These are phyloP conservation scores for Junonia oenone DNA, from an alignment of 2,888 invertebrate genomes.

Conservation along the genomic window DNA sequence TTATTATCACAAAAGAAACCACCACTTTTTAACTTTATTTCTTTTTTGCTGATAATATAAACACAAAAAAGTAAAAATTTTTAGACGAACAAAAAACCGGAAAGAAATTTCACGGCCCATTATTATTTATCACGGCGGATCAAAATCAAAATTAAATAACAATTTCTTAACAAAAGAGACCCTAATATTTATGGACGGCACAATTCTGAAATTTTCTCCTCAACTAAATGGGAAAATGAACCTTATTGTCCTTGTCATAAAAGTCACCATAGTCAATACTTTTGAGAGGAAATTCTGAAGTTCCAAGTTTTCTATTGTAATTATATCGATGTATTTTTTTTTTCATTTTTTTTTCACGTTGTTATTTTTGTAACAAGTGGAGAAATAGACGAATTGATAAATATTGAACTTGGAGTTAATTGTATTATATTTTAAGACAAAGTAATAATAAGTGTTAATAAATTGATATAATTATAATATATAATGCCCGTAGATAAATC, in stretches of 20 bases:
- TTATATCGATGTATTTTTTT: not conserved
- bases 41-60: not conserved
- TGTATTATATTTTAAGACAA: no score
- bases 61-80: not conserved
- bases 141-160: slow-evolving; percentile 14
- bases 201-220: not conserved
- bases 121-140: slow-evolving; percentile 1
- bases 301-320: not conserved
- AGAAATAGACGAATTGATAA: no score
- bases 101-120: slow-evolving; percentile 3
- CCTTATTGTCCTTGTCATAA: not conserved
- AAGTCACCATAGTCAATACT: not conserved
- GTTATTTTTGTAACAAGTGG: no score
- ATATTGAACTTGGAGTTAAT: no score
- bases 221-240: not conserved
- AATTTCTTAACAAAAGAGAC: slow-evolving; percentile 5
- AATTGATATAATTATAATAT: no score
- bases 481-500: no score
- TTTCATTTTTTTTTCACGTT: no score
- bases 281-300: not conserved
- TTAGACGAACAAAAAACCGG: not conserved
- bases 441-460: no score
- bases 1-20: no score
- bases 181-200: slow-evolving; percentile 7
- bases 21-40: no score